phyloP scores from a whole-genome alignment of 1,140 invertebrate genomes.

The Holcopasites calliopsidis region DNA sequence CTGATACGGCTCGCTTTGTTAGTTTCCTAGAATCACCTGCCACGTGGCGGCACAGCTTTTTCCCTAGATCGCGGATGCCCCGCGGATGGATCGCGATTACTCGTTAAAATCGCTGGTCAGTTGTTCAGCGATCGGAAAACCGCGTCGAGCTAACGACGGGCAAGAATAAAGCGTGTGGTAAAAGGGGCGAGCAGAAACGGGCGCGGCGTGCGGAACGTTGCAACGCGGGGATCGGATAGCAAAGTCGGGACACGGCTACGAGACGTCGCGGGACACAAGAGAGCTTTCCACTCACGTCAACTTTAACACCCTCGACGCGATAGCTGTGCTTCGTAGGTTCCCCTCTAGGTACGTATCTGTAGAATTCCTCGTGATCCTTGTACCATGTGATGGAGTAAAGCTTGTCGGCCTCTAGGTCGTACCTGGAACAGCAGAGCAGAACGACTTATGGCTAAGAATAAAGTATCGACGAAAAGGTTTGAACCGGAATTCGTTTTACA shows the following conservation, averaged over 20 bases:
- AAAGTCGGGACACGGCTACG: background rate
- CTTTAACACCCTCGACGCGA: constrained; percentile 85
- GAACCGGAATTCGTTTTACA: background rate
- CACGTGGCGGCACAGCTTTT: background rate
- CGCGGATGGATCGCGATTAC: too few species aligned
- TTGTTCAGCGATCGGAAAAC: too few species aligned
- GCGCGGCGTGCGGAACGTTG: too few species aligned
- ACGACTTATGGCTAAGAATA: background rate
- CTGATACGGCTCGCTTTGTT: background rate
- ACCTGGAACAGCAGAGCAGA: constrained; percentile 66
- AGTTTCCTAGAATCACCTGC: too few species aligned
- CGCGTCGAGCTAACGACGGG: too few species aligned
- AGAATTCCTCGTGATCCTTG: constrained; percentile 93
- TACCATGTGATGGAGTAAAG: constrained; percentile 94
- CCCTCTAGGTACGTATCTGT: constrained; percentile 85
- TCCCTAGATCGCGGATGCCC: background rate
- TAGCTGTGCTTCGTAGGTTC: constrained; percentile 84
- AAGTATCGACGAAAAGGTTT: background rate
- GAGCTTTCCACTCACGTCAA: constrained; percentile 84
- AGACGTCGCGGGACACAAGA: constrained; percentile 11
- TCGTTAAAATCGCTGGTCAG: too few species aligned
- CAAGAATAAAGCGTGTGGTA: too few species aligned
- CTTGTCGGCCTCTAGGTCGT: constrained; percentile 81
- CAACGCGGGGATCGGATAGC: constrained; percentile 19
- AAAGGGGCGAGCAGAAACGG: too few species aligned